phyloP scores from a whole-genome alignment of 1,140 invertebrate genomes.

The Vanessa atalanta region DNA sequence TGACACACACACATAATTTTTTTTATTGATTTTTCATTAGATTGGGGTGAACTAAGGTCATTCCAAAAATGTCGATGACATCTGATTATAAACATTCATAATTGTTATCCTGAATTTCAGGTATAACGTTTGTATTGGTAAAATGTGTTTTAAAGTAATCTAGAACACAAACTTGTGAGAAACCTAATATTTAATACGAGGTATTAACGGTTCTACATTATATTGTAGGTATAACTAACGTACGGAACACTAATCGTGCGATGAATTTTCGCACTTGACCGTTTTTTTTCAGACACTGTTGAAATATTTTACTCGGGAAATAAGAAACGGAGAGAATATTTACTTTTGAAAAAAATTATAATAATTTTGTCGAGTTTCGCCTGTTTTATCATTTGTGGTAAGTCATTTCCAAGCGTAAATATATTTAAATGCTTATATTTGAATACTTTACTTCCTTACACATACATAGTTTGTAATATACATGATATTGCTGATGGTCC shows the following conservation, averaged over 20 bases:
- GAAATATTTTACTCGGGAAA: constrained; percentile 47
- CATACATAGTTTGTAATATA: constrained; percentile 1
- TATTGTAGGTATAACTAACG: constrained; percentile 1
- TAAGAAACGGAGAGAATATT: constrained; percentile 50
- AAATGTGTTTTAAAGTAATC: not conserved
- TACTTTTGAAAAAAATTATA: constrained; percentile 39
- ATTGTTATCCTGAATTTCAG: not conserved
- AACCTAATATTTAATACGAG: not conserved
- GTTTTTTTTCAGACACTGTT: constrained; percentile 53
- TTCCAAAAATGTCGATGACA: constrained; percentile 7
- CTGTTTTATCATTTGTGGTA: constrained; percentile 24
- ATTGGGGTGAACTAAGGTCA: not conserved
- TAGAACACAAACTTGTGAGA: not conserved
- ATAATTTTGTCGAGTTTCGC: constrained; percentile 24
- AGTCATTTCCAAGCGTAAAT: constrained; percentile 25
- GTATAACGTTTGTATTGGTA: not conserved
- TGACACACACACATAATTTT: not conserved
- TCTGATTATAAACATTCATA: not conserved
- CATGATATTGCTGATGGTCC: not conserved
- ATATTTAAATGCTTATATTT: constrained; percentile 21
- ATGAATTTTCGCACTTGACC: constrained; percentile 48
- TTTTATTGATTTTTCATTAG: not conserved
- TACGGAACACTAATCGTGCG: constrained; percentile 42
- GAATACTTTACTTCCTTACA: not conserved
- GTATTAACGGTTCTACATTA: constrained; percentile 7